These are phyloP conservation scores for Sminthurides bifidus DNA, from an alignment of 1,140 invertebrate species.

Conservation along the genomic window DNA sequence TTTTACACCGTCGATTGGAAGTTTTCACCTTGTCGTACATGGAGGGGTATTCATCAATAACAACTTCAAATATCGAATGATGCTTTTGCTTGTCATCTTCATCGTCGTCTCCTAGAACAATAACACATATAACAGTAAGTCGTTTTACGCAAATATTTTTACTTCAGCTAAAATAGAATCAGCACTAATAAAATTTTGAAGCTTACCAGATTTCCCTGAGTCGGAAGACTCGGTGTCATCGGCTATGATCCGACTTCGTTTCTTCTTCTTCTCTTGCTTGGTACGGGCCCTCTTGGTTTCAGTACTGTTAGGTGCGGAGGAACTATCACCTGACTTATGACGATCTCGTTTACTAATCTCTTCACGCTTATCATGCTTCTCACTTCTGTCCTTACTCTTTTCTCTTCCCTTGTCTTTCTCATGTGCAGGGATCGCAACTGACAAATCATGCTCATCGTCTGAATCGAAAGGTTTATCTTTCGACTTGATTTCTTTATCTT, in stretches of 20 bases:
- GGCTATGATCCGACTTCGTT: conserved; percentile 13
- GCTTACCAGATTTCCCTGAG: background rate
- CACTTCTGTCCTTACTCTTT: background rate
- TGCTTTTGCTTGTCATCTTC: conserved; percentile 52
- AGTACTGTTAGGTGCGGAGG: too few relatives aligned
- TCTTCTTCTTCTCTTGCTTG: conserved; percentile 38
- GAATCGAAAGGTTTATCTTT: conserved; percentile 33
- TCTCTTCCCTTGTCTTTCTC: background rate
- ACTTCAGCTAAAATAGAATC: background rate
- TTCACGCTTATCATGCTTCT: background rate
- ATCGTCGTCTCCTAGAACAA: conserved; percentile 50
- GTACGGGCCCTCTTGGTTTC: conserved; percentile 21
- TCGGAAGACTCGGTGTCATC: conserved; percentile 26
- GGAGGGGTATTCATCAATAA: conserved; percentile 83
- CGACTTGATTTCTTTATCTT: conserved; percentile 27
- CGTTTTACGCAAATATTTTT: background rate
- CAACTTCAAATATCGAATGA: conserved; percentile 83
- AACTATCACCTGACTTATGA: conserved; percentile 26
- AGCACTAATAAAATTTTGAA: background rate
- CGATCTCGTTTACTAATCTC: conserved; percentile 16
- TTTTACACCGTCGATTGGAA: conserved; percentile 46
- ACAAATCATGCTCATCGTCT: conserved; percentile 28
- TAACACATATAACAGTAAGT: conserved; percentile 3
- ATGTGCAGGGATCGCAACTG: background rate
- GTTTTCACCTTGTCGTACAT: conserved; percentile 99